Conservation (phyloP, 64 coral and sea anemone species). For the Stylophora pistillata region DNA sequence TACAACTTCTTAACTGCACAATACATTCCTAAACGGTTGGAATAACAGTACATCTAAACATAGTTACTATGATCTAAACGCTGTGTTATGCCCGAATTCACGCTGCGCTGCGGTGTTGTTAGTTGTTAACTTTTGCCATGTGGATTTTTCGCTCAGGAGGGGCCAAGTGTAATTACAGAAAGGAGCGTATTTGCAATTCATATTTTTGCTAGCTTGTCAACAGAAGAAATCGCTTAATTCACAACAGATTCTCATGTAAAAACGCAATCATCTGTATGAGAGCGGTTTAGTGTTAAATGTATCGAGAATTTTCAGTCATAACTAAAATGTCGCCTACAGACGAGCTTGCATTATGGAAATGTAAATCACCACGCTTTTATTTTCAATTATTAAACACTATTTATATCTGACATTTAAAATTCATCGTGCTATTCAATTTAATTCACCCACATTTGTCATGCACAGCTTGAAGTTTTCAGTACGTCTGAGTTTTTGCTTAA, state of each 20-base stretch:
- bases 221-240: constrained; percentile 20
- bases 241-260: not conserved
- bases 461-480: constrained; percentile 31
- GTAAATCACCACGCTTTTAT: constrained; percentile 4
- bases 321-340: not conserved
- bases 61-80: no score
- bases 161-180: constrained; percentile 9
- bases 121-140: constrained; percentile 22
- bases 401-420: constrained; percentile 47
- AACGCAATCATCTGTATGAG: not conserved
- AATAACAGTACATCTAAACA: not conserved
- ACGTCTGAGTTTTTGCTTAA: not conserved
- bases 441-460: constrained; percentile 31
- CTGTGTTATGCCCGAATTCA: constrained; percentile 3
- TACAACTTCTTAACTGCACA: constrained; percentile 4
- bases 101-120: constrained; percentile 1
- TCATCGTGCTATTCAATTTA: constrained; percentile 50
- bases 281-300: not conserved
- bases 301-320: not conserved
- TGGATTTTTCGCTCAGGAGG: constrained; percentile 5
- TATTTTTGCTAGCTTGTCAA: constrained; percentile 30
- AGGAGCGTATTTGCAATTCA: constrained; percentile 48
- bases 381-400: constrained; percentile 36
- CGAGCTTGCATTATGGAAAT: not conserved
- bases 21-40: not conserved